These are phyloP conservation scores for Leptinotarsa haldemani DNA, from an alignment of 2,888 invertebrate genomes.

Conservation along the genomic window DNA sequence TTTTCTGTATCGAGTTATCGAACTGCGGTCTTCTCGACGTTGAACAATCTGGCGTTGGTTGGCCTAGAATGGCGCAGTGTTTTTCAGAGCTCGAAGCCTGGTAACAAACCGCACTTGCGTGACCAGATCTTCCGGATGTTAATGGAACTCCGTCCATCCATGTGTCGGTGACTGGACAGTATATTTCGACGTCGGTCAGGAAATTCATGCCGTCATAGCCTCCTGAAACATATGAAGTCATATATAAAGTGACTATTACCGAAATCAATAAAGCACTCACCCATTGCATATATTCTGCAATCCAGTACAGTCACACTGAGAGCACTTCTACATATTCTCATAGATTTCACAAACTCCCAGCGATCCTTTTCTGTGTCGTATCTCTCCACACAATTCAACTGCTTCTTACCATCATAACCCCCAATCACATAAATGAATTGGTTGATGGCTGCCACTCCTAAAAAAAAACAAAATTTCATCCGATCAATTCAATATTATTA, in stretches of 20 bases:
- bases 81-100: conserved; percentile 73
- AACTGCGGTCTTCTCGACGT: conserved; percentile 24
- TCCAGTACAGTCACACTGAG: conserved; percentile 88
- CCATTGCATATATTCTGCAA: conserved; percentile 89
- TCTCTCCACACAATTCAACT: conserved; percentile 85
- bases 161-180: conserved; percentile 79
- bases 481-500: no score
- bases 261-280: conserved; percentile 62
- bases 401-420: conserved; percentile 89
- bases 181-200: conserved; percentile 88
- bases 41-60: conserved; percentile 20
- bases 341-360: conserved; percentile 83
- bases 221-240: conserved; percentile 69
- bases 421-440: conserved; percentile 94
- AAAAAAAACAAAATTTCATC: conserved; percentile 29
- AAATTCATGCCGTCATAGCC: conserved; percentile 91
- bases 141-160: conserved; percentile 85
- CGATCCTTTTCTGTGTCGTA: conserved; percentile 85
- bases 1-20: conserved; percentile 11
- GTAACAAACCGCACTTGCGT: conserved; percentile 91
- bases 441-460: conserved; percentile 85
- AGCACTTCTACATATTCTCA: conserved; percentile 86
- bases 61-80: conserved; percentile 46
- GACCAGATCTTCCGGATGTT: conserved; percentile 89
- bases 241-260: no score